phyloP scores from a whole-genome alignment of 1,140 invertebrate species.

The Rhizoglyphus robini region DNA sequence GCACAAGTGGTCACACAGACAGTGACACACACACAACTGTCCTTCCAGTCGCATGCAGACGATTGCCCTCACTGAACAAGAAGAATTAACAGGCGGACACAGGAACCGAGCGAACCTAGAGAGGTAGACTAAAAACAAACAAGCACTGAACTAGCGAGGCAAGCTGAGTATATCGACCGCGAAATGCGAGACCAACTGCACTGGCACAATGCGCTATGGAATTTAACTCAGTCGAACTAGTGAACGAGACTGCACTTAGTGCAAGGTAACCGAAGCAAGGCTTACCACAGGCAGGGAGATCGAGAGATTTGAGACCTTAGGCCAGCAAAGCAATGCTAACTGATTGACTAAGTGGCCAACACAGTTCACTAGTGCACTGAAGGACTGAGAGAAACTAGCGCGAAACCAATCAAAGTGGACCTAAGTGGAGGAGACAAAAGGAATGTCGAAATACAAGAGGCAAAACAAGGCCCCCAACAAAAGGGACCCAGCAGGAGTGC shows the following conservation, averaged over 20 bases:
- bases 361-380: background rate
- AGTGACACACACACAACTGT: too few species aligned
- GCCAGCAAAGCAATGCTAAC: background rate
- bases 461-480: background rate
- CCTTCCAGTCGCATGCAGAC: too few species aligned
- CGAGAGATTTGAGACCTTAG: background rate
- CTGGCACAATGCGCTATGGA: too few species aligned
- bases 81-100: too few species aligned
- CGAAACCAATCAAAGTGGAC: conserved; percentile 6
- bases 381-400: conserved; percentile 1
- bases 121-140: too few species aligned
- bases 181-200: too few species aligned
- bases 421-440: conserved; percentile 10
- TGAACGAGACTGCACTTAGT: background rate
- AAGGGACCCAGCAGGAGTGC: conserved; percentile 2
- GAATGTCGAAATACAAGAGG: conserved; percentile 15
- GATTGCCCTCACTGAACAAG: too few species aligned
- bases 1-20: too few species aligned
- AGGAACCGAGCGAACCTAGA: too few species aligned
- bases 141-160: too few species aligned
- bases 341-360: conserved; percentile 11
- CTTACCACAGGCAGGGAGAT: background rate
- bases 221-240: too few species aligned
- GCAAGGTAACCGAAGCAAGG: background rate
- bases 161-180: too few species aligned